Percentiles rank a stretch among this genome's conserved stretches.
Evolutionary conservation across 2,888 invertebrate genomes (phyloP).

Genomic region (Chydorus sphaericus): DNA sequence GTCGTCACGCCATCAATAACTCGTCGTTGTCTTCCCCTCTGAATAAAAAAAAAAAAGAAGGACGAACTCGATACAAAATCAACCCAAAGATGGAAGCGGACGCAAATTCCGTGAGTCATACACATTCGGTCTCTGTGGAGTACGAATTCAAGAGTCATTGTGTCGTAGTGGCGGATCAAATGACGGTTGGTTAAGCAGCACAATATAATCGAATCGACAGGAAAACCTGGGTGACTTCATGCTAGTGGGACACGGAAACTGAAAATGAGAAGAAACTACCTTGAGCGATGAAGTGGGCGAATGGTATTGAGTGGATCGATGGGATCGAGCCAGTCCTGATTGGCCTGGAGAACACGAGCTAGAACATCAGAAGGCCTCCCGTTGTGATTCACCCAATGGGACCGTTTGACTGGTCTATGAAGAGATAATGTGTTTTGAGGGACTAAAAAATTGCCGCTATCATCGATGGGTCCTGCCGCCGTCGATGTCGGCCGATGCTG

Average conservation of each 20-base stretch:
- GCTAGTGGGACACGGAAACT: too few relatives aligned
- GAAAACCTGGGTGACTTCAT: too few relatives aligned
- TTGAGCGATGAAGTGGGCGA: not conserved
- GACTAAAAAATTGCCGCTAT: too few relatives aligned
- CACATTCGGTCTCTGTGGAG: too few relatives aligned
- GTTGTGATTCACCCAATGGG: slow-evolving; percentile 13
- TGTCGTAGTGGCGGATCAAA: too few relatives aligned
- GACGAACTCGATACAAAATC: not conserved
- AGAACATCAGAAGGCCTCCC: slow-evolving; percentile 12
- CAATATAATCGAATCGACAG: too few relatives aligned
- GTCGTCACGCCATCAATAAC: slow-evolving; percentile 5
- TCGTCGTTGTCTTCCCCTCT: not conserved
- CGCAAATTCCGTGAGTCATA: too few relatives aligned
- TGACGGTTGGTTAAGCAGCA: too few relatives aligned
- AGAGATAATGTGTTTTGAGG: not conserved
- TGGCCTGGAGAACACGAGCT: slow-evolving; percentile 7
- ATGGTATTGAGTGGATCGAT: not conserved
- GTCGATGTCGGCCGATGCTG: not conserved
- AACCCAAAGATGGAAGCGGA: not conserved
- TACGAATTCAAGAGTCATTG: too few relatives aligned
- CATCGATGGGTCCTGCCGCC: not conserved
- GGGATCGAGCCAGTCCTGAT: slow-evolving; percentile 6
- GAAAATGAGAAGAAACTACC: not conserved
- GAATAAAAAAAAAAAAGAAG: not conserved
- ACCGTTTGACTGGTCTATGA: not conserved